A percentile compares a stretch with the other conserved stretches of the same genome.
Evolutionary conservation across 2,888 invertebrate species (phyloP).

Genomic region (Eupithecia exiguata): DNA sequence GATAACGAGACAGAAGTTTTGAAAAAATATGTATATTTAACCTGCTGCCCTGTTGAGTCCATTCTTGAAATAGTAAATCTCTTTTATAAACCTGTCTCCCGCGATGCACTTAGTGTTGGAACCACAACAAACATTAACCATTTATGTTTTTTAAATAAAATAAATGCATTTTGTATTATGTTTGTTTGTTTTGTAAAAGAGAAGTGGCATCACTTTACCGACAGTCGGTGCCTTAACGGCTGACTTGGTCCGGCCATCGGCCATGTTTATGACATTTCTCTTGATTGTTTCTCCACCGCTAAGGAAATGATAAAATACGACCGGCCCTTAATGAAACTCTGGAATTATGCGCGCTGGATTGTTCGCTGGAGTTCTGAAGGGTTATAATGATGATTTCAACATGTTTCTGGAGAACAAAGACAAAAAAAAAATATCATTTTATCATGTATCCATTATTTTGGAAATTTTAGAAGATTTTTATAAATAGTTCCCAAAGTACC

Average conservation of each 20-base stretch:
- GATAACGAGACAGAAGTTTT: too few relatives aligned
- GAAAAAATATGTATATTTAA: too few relatives aligned
- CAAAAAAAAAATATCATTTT: neutral
- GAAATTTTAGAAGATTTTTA: too few relatives aligned
- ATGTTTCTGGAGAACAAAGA: neutral
- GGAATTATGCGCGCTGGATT: neutral
- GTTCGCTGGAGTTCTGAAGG: constrained; percentile 1
- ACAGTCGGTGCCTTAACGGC: constrained; percentile 23
- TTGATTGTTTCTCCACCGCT: constrained; percentile 39
- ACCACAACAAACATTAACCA: too few relatives aligned
- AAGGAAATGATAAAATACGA: constrained; percentile 36
- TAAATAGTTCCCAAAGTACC: too few relatives aligned
- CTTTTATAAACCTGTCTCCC: neutral
- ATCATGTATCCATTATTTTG: too few relatives aligned
- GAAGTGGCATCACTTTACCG: neutral
- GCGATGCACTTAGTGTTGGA: neutral
- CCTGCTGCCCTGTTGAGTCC: too few relatives aligned
- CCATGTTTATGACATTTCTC: constrained; percentile 41
- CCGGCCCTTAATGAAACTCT: constrained; percentile 22
- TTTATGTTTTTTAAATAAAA: neutral
- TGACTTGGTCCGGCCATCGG: constrained; percentile 37
- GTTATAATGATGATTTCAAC: constrained; percentile 1
- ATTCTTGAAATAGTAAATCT: too few relatives aligned
- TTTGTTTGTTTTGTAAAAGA: neutral
- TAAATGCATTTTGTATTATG: neutral